Base-by-base conservation (phyloP, 1,140 invertebrate genomes). In the Caenorhabditis remanei region DNA sequence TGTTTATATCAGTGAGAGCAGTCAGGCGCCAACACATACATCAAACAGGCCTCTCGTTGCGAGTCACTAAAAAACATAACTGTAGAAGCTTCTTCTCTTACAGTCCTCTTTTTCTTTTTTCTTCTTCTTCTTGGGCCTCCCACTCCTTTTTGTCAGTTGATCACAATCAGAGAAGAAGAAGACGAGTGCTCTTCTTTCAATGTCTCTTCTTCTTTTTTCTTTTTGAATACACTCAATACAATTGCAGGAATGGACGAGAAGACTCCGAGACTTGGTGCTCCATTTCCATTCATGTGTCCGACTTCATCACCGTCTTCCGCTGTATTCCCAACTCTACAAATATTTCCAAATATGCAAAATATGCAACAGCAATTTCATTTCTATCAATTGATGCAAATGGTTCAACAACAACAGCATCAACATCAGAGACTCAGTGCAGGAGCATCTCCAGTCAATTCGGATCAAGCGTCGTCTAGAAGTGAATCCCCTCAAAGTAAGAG, bases 21-120 rank as follows among this genome's bases (percentile, higher is more conserved):
- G 71, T 79, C 46, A 53, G n/a, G 46, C 71, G n/a, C 32, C 46
- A 50, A 53, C 53, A 50, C 46, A 79, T 9, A 71, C 63, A 65
- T 24, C 16, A 71, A 11, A 71, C 67, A 71, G 1, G 46, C 41
- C 65, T 19, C 41, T 11, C 24, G 9, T 9, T n/a, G 65, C 65
- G 71, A 79, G 71, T 79, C 71, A 79, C 71, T 79, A 79, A 79
- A 71, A 79, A 79, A 79, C 71, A 79, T 79, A 79, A 71, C 67
- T 71, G 67, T 71, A 46, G 67, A 24, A 21, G 41, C 67, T 71
- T 71, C 67, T 71, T 65, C 65, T 71, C 43, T 46, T 19, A 46
- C 41, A 43, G 13, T 79, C 24, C 46, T 50, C 50, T 8, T 79
- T 21, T 41, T 46, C 19, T 19, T 40, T 65, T 65, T 11, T 65